These are phyloP conservation scores for Felis chaus DNA, from an alignment of 2,113 vertebrate species.

Conservation along the genomic window DNA sequence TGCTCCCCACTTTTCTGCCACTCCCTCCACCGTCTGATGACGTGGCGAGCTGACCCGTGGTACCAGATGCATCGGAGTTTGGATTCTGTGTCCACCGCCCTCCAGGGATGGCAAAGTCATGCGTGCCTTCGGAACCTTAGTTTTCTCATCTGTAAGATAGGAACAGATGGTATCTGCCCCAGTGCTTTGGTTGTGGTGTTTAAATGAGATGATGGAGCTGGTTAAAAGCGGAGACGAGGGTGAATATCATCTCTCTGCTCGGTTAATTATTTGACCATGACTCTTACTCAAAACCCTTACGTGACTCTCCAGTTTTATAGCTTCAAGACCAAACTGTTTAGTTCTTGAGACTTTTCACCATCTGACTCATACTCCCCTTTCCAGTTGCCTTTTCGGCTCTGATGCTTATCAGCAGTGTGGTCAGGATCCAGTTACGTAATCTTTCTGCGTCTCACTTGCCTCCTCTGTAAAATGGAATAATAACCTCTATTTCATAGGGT, in stretches of 20 bases:
- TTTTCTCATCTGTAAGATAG: background rate
- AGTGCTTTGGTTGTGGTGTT: accelerated
- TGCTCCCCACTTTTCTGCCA: background rate
- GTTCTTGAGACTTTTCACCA: background rate
- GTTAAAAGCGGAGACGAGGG: background rate
- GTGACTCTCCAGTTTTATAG: background rate
- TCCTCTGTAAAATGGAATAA: background rate
- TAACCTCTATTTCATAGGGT: accelerated
- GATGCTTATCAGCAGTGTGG: background rate
- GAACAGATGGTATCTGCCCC: background rate
- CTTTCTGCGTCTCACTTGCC: background rate
- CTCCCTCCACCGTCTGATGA: background rate
- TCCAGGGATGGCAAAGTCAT: background rate
- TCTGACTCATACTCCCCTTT: background rate
- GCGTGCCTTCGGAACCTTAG: background rate
- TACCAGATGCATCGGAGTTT: background rate
- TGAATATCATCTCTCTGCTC: background rate
- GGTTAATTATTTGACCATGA: background rate
- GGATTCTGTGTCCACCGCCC: background rate
- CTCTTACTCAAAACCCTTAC: background rate
- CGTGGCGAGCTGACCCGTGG: background rate
- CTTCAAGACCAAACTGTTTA: background rate
- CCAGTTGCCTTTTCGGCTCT: background rate
- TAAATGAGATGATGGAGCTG: background rate
- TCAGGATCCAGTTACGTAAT: background rate